Evolutionary conservation across 2,888 invertebrate genomes (phyloP).

Genomic region (Brenthis hecate): DNA sequence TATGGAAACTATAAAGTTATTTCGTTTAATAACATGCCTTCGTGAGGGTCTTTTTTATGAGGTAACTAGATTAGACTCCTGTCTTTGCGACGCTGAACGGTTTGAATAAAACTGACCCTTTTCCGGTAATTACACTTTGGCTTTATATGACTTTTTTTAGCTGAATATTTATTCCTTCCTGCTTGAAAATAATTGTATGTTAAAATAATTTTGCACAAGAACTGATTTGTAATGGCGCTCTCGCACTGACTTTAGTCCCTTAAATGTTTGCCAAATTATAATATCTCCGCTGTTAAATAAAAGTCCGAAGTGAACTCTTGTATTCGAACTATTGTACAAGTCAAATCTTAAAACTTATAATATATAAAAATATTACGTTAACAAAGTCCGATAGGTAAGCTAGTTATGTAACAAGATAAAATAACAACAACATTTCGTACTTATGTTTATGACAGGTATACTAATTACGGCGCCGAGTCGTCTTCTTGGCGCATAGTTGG

Average conservation of each 20-base stretch:
- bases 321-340: no score
- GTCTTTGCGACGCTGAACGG: constrained; percentile 26
- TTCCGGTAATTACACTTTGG: constrained; percentile 25
- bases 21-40: constrained; percentile 44
- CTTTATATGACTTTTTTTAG: constrained; percentile 18
- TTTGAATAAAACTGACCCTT: constrained; percentile 27
- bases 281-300: no score
- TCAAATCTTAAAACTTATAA: not conserved
- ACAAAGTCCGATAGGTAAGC: not conserved
- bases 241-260: not conserved
- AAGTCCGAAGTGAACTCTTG: no score
- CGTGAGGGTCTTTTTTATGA: constrained; percentile 41
- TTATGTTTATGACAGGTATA: constrained; percentile 32
- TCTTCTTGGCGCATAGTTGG: constrained; percentile 32
- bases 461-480: constrained; percentile 32
- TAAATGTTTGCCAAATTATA: no score
- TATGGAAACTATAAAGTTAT: constrained; percentile 48
- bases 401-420: constrained; percentile 12
- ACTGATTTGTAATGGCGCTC: not conserved
- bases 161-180: constrained; percentile 7
- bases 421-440: constrained; percentile 21
- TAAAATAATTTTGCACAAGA: not conserved
- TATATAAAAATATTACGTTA: constrained; percentile 3
- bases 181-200: constrained; percentile 7
- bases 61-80: constrained; percentile 39